Base-by-base conservation (phyloP, 2,888 invertebrate species). In the Podabrus alpinus region DNA sequence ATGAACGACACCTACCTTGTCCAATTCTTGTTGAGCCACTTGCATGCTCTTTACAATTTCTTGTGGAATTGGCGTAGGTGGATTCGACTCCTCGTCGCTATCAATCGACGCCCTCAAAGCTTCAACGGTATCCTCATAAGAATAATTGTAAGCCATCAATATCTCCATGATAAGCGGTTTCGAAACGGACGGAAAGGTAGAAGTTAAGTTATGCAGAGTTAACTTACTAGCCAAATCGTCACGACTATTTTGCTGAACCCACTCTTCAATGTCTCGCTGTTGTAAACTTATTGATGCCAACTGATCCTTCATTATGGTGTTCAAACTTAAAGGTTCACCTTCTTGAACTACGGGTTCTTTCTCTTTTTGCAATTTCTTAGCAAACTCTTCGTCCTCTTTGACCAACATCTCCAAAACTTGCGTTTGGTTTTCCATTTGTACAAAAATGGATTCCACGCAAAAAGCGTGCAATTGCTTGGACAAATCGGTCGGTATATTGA, bases 161-260 rank as follows among this genome's bases (percentile, higher is more conserved):
- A 95, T 87, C 83, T 95, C 93, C 9, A 91, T 87, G 1, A 96
- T 85, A 0, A 90, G 88, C 2, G 91, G 90, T 11, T 88, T 87
- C 66, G 92, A 90, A 29, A 95, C 87, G 1, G 90, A 90, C 0
- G 96, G 95, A 83, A 95, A 96, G 70, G 91, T 88, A 80, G 92
- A 91, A 72, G 89, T 90, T 10, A 97, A 87, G 82, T 95, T 93
- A 76, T 93, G 91, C 77, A 91, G 88, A 0, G 94, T 92, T 76
- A 96, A 85, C 81, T 90, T 92, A 0, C 92, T 91, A 0, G 95
- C 94, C 78, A 95, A 85, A 79, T 93, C 92, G 71, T 90, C 90
- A 0, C 91, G 91, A 59, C 45, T n/a, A 2, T 45, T 45, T 45
- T n/a, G 45, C 45, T 2, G n/a, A n/a, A 78, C 77, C 76, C 77